A percentile compares a stretch with the other conserved stretches of the same genome.
These are phyloP conservation scores for Porites divaricata DNA, from an alignment of 92 coral and sea anemone species.

Conservation along the genomic window DNA sequence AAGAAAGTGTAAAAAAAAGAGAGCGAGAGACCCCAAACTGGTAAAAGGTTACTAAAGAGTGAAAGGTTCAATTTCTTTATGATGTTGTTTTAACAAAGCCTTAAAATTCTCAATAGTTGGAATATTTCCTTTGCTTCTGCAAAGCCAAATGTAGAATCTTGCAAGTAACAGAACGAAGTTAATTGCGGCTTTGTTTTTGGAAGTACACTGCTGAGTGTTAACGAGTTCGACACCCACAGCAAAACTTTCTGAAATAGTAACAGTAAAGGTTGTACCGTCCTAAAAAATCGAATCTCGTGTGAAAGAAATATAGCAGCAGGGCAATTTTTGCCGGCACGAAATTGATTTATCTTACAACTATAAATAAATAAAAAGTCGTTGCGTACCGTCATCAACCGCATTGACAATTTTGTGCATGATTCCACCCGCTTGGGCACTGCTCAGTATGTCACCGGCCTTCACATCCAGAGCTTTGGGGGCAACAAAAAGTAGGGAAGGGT, in stretches of 20 bases:
- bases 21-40: too few species aligned
- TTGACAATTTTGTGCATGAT: constrained; percentile 53
- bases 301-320: not conserved
- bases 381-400: constrained; percentile 18
- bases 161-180: too few species aligned
- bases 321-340: too few species aligned
- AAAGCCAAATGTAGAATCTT: too few species aligned
- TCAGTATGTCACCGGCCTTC: constrained; percentile 35
- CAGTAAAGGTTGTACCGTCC: not conserved
- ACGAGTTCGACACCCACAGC: not conserved
- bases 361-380: not conserved
- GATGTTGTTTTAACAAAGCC: too few species aligned
- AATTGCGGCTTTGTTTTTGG: too few species aligned
- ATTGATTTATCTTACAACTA: too few species aligned
- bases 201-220: not conserved
- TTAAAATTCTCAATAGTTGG: too few species aligned
- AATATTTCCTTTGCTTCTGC: too few species aligned
- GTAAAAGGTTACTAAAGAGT: too few species aligned
- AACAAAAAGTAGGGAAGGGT: constrained; percentile 34
- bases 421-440: constrained; percentile 74
- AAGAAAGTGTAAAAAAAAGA: too few species aligned
- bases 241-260: not conserved
- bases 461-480: constrained; percentile 44
- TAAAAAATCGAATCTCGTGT: not conserved
- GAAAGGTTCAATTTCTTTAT: too few species aligned